Evolutionary conservation across 2,888 invertebrate species (phyloP).

Genomic region (Archips crataeganus): DNA sequence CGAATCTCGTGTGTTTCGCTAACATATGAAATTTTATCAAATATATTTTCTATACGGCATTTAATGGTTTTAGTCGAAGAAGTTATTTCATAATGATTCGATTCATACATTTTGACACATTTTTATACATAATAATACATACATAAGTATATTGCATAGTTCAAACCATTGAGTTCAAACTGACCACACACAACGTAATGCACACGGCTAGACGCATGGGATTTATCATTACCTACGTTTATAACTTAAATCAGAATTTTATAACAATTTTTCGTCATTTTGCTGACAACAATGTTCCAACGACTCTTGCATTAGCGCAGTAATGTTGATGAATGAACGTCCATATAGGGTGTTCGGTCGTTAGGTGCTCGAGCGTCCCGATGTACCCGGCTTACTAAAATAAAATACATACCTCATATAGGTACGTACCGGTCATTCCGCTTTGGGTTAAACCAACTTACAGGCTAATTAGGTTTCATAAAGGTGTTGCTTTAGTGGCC

Average conservation of each 20-base stretch:
- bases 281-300: background rate
- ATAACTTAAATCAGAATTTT: slow-evolving; percentile 4
- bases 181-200: background rate
- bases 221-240: background rate
- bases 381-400: background rate
- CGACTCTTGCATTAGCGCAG: background rate
- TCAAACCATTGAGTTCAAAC: background rate
- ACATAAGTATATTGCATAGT: background rate
- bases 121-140: background rate
- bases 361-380: background rate
- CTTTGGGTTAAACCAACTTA: slow-evolving; percentile 14
- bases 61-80: background rate
- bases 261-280: slow-evolving; percentile 2
- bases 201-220: no score
- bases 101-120: background rate
- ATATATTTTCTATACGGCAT: background rate
- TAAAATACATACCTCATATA: background rate
- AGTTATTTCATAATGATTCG: background rate
- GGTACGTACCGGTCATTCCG: background rate
- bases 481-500: slow-evolving; percentile 1
- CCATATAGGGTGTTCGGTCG: background rate
- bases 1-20: background rate
- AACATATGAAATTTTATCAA: background rate
- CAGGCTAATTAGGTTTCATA: slow-evolving; percentile 18
- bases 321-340: slow-evolving; percentile 5